These are phyloP conservation scores for Miltochrista miniata DNA, from an alignment of 2,888 invertebrate species.

Conservation along the genomic window DNA sequence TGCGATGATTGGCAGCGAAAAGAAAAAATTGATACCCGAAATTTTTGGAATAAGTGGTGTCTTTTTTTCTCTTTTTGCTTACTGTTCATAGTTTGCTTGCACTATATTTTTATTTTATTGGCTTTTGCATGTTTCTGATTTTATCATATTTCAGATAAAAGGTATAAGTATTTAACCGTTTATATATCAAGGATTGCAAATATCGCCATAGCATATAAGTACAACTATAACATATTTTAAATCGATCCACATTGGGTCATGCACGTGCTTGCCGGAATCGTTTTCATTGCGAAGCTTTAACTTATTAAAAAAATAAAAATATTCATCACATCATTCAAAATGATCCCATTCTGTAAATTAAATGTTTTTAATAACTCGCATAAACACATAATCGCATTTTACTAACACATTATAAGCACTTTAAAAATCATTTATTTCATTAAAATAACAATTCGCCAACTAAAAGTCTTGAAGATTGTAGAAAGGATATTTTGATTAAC, in stretches of 20 bases:
- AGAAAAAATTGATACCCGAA: slow-evolving; percentile 32
- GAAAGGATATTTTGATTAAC: slow-evolving; percentile 18
- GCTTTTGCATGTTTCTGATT: slow-evolving; percentile 62
- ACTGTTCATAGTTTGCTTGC: slow-evolving; percentile 64
- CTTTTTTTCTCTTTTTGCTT: slow-evolving; percentile 49
- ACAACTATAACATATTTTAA: slow-evolving; percentile 31
- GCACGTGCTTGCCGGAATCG: slow-evolving; percentile 62
- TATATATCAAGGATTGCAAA: slow-evolving; percentile 31
- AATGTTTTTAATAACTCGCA: slow-evolving; percentile 39
- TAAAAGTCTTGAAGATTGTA: slow-evolving; percentile 16
- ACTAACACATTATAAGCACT: slow-evolving; percentile 49
- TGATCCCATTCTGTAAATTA: slow-evolving; percentile 31
- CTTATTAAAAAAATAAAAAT: slow-evolving; percentile 47
- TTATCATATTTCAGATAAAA: slow-evolving; percentile 29
- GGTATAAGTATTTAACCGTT: slow-evolving; percentile 26
- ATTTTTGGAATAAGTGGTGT: slow-evolving; percentile 4
- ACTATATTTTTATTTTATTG: slow-evolving; percentile 42
- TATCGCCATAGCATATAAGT: slow-evolving; percentile 33
- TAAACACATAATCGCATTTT: slow-evolving; percentile 36
- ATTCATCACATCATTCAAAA: slow-evolving; percentile 37
- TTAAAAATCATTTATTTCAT: slow-evolving; percentile 17
- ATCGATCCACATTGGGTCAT: slow-evolving; percentile 43
- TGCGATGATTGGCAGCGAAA: slow-evolving; percentile 56
- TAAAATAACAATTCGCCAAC: slow-evolving; percentile 1
- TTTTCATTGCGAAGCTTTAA: slow-evolving; percentile 53